Evolutionary conservation across 1,140 invertebrate species (phyloP), one percentile per base, ranked within the genome.

Genomic region (Drosophila murphyi): DNA sequence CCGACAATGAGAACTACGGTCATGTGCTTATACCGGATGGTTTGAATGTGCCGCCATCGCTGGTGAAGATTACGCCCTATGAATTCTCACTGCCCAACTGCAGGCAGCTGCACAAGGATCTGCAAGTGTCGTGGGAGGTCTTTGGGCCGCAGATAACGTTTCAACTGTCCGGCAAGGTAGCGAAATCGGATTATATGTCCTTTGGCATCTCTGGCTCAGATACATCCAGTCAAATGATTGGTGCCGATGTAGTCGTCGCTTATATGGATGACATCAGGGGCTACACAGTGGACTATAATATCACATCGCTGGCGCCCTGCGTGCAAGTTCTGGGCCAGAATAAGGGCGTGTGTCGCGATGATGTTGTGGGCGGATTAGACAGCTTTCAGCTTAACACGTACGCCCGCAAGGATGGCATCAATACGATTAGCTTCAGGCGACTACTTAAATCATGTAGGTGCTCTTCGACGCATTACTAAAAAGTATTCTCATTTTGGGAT

Each of bases 141-240:
- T 97, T 97, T 91, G 97, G 97, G 0, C 96, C 96, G n/a, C 96
- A 97, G 90, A 95, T 98, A 54, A 98, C 97, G 1, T 95, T 98
- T 61, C 95, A 98, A 92, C 92, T 98, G 4, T 95, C 96, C n/a
- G 97, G 95, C n/a, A 95, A 96, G 93, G 92, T 94, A 93, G 96
- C 90, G 0, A 95, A 96, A 79, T 93, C 96, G 80, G 97, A 97
- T 72, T 98, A 98, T 91, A 95, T 98, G 94, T 95, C 96, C 12
- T 98, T 98, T 92, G 97, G 97, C 39, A 91, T 98, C 12, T 97
- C 97, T 37, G 97, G 97, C 32, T 95, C 95, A 2, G 92, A 93
- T 3, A 93, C 94, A 3, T 93, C 94, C 55, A 95, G 96, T 76
- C 94, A 95, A 93, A 98, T 98, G 97, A 93, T 97, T 78, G 97